A percentile compares a stretch with the other conserved stretches of the same genome.
phyloP scores from a whole-genome alignment of 2,797 vertebrate genomes.

The Hyperoplus lanceolatus region DNA sequence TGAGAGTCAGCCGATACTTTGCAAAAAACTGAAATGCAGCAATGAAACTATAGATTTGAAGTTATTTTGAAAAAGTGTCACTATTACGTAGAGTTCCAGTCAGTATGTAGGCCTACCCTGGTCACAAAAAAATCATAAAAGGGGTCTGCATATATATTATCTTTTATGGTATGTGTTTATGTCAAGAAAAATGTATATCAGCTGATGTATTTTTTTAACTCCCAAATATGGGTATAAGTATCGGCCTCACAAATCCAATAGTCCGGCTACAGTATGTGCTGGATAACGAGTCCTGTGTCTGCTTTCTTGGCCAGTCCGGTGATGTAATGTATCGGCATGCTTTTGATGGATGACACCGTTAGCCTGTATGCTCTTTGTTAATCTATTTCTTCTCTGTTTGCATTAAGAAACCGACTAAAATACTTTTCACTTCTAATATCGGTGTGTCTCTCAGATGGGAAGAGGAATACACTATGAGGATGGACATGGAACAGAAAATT shows the following conservation, averaged over 20 bases:
- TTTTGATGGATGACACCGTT: neutral
- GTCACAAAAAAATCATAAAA: too few relatives aligned
- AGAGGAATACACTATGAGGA: slow-evolving; percentile 94
- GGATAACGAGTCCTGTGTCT: neutral
- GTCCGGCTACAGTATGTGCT: too few relatives aligned
- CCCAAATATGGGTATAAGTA: neutral
- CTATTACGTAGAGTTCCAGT: neutral
- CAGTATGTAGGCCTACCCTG: too few relatives aligned
- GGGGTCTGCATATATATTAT: too few relatives aligned
- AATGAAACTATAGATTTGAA: neutral
- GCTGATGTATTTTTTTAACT: neutral
- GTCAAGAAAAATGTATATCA: neutral
- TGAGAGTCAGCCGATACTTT: too few relatives aligned
- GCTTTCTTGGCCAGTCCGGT: neutral
- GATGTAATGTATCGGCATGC: neutral
- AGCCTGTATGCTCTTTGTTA: neutral
- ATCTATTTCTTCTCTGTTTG: neutral
- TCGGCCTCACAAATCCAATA: neutral
- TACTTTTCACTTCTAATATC: slow-evolving; percentile 2
- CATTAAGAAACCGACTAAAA: neutral
- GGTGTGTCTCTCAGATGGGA: slow-evolving; percentile 90
- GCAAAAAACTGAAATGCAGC: too few relatives aligned
- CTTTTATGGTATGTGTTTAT: too few relatives aligned
- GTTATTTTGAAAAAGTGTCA: neutral
- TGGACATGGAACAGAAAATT: slow-evolving; percentile 94